phyloP scores from a whole-genome alignment of 37 sponge, comb jelly and placozoan genomes.

The Petrosia ficiformis region DNA sequence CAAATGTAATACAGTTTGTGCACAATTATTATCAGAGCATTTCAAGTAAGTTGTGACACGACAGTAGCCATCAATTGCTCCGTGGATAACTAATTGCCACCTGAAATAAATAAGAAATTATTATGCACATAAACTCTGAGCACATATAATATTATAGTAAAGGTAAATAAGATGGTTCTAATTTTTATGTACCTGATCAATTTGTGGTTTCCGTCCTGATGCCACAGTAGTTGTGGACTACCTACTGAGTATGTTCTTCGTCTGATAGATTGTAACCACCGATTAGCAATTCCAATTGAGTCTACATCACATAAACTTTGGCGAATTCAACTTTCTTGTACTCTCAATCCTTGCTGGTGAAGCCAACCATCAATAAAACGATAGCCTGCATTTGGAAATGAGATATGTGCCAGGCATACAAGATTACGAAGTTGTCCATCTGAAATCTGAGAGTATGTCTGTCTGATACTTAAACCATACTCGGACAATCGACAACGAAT shows the following conservation, averaged over 20 bases:
- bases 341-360: not conserved
- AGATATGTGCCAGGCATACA: not conserved
- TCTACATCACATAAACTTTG: not conserved
- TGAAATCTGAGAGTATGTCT: not conserved
- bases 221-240: slow-evolving; percentile 46
- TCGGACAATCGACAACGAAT: not conserved
- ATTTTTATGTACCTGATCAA: slow-evolving; percentile 31
- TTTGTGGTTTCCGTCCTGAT: slow-evolving; percentile 60
- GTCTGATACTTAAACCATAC: not conserved
- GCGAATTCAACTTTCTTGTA: not conserved
- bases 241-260: slow-evolving; percentile 24
- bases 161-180: no score
- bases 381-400: not conserved
- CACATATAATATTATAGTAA: no score
- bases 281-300: not conserved
- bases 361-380: not conserved
- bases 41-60: slow-evolving; percentile 12
- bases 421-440: not conserved
- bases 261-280: not conserved
- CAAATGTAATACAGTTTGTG: slow-evolving; percentile 23
- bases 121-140: not conserved
- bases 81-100: slow-evolving; percentile 51
- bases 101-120: slow-evolving; percentile 9
- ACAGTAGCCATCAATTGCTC: slow-evolving; percentile 50
- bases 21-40: slow-evolving; percentile 21